phyloP scores from a whole-genome alignment of 2,797 vertebrate species.

The Spondyliosoma cantharus region DNA sequence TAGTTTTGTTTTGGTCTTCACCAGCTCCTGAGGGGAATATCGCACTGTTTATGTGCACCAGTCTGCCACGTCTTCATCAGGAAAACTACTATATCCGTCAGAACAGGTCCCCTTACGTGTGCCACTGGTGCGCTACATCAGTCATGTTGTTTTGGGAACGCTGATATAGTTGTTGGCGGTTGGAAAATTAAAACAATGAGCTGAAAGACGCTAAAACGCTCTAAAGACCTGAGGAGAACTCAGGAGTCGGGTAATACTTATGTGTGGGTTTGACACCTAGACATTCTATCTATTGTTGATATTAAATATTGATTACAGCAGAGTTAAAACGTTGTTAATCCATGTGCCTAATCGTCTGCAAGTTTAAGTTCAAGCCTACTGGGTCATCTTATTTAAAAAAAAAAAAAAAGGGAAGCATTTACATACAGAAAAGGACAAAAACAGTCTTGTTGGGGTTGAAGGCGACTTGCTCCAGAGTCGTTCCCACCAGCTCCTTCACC shows the following conservation, averaged over 20 bases:
- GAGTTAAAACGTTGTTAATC: background rate
- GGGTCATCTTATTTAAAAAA: background rate
- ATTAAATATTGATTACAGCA: background rate
- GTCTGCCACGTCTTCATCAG: too few species aligned
- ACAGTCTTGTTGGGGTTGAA: constrained; percentile 89
- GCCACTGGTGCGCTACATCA: too few species aligned
- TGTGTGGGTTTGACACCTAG: background rate
- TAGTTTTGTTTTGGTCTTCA: background rate
- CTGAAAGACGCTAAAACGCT: background rate
- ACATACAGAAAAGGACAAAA: constrained; percentile 94
- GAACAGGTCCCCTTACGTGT: too few species aligned
- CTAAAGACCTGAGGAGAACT: background rate
- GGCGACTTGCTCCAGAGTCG: constrained; percentile 89
- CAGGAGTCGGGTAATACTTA: background rate
- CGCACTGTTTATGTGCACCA: background rate
- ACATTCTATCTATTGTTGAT: background rate
- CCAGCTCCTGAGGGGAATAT: background rate
- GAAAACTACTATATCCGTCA: too few species aligned
- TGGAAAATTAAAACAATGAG: background rate
- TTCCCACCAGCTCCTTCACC: constrained; percentile 92
- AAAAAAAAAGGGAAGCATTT: constrained; percentile 27
- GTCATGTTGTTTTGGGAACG: too few species aligned
- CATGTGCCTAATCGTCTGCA: background rate
- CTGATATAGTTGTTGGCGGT: too few species aligned
- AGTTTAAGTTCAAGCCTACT: background rate